Conservation (phyloP, 1,140 invertebrate species). For the Solen grandis region DNA sequence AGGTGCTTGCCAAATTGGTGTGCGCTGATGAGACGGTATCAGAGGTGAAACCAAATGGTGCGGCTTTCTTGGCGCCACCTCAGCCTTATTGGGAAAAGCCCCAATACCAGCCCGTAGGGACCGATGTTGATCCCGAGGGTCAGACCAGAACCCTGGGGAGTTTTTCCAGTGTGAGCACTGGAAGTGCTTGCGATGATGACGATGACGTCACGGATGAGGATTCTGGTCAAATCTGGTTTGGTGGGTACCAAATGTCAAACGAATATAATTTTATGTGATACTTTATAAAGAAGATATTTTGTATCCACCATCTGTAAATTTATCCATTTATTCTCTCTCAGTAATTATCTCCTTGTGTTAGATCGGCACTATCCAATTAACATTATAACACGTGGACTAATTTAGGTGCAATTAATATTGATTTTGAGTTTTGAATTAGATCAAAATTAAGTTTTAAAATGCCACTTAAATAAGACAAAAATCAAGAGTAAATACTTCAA, state of each 20-base stretch:
- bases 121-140: not conserved
- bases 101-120: not conserved
- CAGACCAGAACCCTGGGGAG: constrained; percentile 8
- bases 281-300: too few species aligned
- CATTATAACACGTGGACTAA: too few species aligned
- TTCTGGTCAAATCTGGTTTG: constrained; percentile 38
- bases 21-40: not conserved
- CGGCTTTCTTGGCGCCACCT: not conserved
- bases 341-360: too few species aligned
- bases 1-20: constrained; percentile 41
- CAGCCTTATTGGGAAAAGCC: constrained; percentile 15
- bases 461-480: too few species aligned
- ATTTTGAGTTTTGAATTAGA: too few species aligned
- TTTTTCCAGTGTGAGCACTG: constrained; percentile 15
- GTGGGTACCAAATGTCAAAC: constrained; percentile 27
- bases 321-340: too few species aligned
- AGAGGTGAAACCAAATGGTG: constrained; percentile 19
- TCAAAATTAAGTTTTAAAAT: too few species aligned
- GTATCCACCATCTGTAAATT: too few species aligned
- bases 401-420: too few species aligned
- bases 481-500: too few species aligned
- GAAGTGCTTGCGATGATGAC: constrained; percentile 17
- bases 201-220: constrained; percentile 16
- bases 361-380: too few species aligned
- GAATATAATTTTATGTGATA: too few species aligned